These are phyloP conservation scores for Hemichromis elongatus DNA, from an alignment of 2,113 vertebrate genomes.

Conservation along the genomic window DNA sequence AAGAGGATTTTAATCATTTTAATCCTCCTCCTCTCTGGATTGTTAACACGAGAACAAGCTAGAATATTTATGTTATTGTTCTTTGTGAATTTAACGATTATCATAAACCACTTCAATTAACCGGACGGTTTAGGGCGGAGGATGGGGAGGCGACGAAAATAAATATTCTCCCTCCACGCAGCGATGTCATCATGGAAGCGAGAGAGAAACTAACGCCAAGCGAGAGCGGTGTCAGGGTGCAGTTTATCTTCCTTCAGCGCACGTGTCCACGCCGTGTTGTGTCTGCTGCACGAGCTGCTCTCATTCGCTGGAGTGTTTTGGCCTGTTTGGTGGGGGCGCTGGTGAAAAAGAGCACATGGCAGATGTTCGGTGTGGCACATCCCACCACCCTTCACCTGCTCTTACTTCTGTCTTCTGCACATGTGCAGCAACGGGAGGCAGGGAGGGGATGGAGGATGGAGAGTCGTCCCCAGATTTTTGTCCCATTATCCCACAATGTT, in stretches of 20 bases:
- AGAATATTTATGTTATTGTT: background rate
- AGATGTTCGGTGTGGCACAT: slow-evolving; percentile 2
- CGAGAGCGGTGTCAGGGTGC: background rate
- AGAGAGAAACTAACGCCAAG: background rate
- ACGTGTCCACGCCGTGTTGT: background rate
- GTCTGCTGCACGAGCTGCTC: background rate
- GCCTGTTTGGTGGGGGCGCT: background rate
- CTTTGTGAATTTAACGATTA: background rate
- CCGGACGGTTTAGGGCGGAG: background rate
- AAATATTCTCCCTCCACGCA: background rate
- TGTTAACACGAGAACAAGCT: background rate
- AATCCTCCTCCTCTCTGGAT: background rate
- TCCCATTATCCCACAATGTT: background rate
- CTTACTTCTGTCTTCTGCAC: background rate
- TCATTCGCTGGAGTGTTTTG: background rate
- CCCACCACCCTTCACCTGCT: background rate
- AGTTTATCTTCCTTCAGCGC: background rate
- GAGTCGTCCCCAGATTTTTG: background rate
- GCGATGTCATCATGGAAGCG: background rate
- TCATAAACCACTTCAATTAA: background rate
- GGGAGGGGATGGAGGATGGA: background rate
- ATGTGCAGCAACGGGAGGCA: background rate
- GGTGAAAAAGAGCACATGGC: background rate
- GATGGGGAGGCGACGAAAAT: background rate
- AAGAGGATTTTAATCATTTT: background rate